Conservation (phyloP, 2,797 vertebrate species). For the Champsocephalus gunnari region DNA sequence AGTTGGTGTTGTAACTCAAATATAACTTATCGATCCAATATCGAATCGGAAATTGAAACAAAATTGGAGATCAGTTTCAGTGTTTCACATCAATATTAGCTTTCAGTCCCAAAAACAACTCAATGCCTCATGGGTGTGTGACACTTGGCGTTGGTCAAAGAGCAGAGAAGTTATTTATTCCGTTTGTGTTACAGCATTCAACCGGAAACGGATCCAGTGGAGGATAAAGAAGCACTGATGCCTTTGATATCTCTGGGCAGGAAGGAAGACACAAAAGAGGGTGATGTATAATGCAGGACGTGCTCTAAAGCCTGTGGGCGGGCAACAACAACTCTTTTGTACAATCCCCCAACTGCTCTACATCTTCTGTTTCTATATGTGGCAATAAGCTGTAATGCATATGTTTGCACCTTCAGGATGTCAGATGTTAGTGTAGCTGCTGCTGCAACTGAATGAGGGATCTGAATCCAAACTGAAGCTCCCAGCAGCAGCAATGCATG, state of each 20-base stretch:
- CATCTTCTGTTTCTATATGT: constrained; percentile 33
- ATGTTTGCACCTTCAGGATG: not conserved
- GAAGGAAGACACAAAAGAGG: constrained; percentile 43
- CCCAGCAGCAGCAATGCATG: constrained; percentile 9
- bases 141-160: constrained; percentile 1
- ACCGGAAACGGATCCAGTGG: constrained; percentile 49
- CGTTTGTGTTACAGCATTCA: constrained; percentile 44
- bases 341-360: constrained; percentile 38
- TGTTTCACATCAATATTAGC: not conserved
- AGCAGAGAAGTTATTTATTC: constrained; percentile 12
- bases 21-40: not conserved
- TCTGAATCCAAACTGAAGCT: constrained; percentile 14
- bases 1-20: not conserved
- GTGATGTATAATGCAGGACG: constrained; percentile 80
- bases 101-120: constrained; percentile 4
- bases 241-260: constrained; percentile 64
- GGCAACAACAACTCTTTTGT: constrained; percentile 61
- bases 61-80: not conserved
- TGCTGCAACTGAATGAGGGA: not conserved
- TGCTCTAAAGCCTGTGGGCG: constrained; percentile 69
- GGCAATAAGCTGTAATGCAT: constrained; percentile 1
- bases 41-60: not conserved
- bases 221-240: constrained; percentile 58
- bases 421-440: constrained; percentile 13
- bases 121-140: not conserved